These are phyloP conservation scores for Ceratosolen solmsi DNA, from an alignment of 1,140 invertebrate genomes.

Conservation along the genomic window DNA sequence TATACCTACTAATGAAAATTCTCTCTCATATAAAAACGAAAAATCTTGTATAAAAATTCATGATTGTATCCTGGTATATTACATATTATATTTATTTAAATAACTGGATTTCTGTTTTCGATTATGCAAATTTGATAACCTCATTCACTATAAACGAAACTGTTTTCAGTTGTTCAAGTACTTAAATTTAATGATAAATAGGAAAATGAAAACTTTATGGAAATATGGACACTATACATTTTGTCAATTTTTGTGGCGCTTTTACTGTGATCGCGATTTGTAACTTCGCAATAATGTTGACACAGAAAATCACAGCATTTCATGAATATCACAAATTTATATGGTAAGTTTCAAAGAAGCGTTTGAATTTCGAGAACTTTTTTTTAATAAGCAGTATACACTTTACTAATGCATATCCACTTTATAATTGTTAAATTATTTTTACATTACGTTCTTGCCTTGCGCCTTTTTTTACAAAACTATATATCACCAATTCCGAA, in stretches of 20 bases:
- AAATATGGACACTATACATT: background rate
- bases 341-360: background rate
- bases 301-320: background rate
- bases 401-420: background rate
- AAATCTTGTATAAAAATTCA: background rate
- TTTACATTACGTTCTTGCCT: constrained; percentile 1
- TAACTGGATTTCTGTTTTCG: background rate
- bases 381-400: background rate
- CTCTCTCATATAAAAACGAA: background rate
- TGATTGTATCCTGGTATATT: background rate
- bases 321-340: constrained; percentile 5
- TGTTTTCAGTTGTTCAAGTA: background rate
- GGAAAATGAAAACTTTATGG: background rate
- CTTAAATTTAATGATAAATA: too few species aligned
- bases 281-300: constrained; percentile 14
- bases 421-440: background rate
- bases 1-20: background rate
- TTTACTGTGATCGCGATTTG: constrained; percentile 17
- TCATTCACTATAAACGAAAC: background rate
- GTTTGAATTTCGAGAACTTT: background rate
- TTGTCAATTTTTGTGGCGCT: constrained; percentile 31
- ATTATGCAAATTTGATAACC: background rate
- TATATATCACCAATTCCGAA: constrained; percentile 22
- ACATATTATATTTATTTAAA: background rate
- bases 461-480: background rate